These are phyloP conservation scores for Plecturocebus donacophilus DNA, from an alignment of 2,113 vertebrate species.

Conservation along the genomic window DNA sequence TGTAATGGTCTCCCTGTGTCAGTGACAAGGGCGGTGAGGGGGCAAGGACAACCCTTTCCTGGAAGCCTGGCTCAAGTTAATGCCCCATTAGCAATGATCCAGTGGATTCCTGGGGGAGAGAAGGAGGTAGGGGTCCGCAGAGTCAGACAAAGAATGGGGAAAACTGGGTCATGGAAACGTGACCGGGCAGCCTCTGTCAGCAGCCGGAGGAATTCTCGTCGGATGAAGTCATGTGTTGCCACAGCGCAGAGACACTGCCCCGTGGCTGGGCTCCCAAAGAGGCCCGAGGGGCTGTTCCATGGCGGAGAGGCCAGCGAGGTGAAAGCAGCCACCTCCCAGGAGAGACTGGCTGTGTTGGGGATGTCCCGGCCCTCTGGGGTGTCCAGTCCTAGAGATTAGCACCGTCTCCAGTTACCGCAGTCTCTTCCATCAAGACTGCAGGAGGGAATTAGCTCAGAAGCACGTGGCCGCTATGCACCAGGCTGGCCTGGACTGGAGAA, in stretches of 20 bases:
- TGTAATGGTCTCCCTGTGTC: conserved; percentile 80
- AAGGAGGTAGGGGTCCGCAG: conserved; percentile 77
- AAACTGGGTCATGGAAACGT: conserved; percentile 86
- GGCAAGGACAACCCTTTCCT: conserved; percentile 80
- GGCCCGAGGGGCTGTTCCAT: neutral
- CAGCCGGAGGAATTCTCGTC: conserved; percentile 79
- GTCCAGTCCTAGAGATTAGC: neutral
- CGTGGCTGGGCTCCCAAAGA: conserved; percentile 61
- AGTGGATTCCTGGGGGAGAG: conserved; percentile 82
- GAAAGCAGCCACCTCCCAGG: neutral
- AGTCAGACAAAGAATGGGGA: conserved; percentile 81
- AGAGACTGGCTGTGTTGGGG: neutral
- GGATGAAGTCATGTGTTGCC: conserved; percentile 82
- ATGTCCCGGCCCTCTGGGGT: neutral
- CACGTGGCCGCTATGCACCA: accelerated
- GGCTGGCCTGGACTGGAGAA: neutral
- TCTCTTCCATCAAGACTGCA: neutral
- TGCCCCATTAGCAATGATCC: conserved; percentile 84
- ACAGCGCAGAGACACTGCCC: conserved; percentile 62
- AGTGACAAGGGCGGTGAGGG: conserved; percentile 69
- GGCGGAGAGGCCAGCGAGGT: neutral
- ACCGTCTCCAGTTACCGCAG: neutral
- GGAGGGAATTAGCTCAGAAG: neutral
- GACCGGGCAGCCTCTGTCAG: conserved; percentile 79
- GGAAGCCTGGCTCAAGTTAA: conserved; percentile 83